Base-by-base conservation (phyloP, 1,140 invertebrate species). In the Anastrepha obliqua region DNA sequence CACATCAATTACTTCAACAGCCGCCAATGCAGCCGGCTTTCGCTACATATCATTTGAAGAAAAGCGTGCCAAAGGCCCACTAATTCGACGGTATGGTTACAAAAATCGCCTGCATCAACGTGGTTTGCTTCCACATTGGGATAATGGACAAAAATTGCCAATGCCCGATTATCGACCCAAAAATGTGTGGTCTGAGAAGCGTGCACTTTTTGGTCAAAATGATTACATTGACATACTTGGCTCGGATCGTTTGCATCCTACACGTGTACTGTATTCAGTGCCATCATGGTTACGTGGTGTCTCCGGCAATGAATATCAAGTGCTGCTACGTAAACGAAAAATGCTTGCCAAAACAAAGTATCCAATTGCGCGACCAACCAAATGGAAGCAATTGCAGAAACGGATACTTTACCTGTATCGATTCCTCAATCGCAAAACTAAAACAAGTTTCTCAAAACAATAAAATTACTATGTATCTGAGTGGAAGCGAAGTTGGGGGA, bases 201-300 rank as follows among this genome's bases (percentile, higher is more conserved):
- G 95, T 91, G 97, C 98, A 11, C 91, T 98, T 0, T 98, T 98
- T 94, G 98, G 98, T 2, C 98, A 99, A 92, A 99, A 99, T 94
- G 98, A 99, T 94, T 99, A 99, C 91, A 99, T 99, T 87, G 98
- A 99, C 93, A 98, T 99, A 86, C 94, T 99, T 51, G 98, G 98
- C 2, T 95, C 96, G 92, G 96, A 96, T 81, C 95, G 95, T 11
- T 89, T 99, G 47, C 96, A 98, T 93, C 98, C 98, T 1, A 96
- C 96, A 0, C 96, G 95, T 91, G 95, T 97, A n/a, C 90, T 98
- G 2, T 98, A 98, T 89, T 95, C 96, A 89, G 95, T 98, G 13
- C 98, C 98, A 0, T 91, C 94, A 0, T 99, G 98, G 98, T 94
- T 99, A 17, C 95, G 96, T 91, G 98, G 98, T 64, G 95, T 98